Evolutionary conservation across 2,888 invertebrate species (phyloP).

Genomic region (Apodemia hepburni): DNA sequence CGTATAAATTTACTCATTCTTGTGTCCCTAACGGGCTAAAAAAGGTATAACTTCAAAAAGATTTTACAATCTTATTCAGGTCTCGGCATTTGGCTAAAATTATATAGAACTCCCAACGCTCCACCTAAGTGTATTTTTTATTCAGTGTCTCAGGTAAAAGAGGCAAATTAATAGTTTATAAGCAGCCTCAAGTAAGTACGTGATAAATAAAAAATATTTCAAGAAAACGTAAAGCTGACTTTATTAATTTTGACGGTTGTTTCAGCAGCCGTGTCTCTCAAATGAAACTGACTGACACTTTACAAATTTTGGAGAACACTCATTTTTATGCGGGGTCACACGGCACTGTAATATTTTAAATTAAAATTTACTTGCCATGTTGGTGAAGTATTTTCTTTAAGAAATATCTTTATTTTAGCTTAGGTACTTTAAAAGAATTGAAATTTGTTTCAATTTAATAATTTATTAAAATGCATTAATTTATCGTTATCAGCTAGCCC

Average conservation of each 20-base stretch:
- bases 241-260: conserved; percentile 10
- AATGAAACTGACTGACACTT: background rate
- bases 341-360: conserved; percentile 13
- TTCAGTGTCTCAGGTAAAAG: background rate
- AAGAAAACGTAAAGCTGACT: background rate
- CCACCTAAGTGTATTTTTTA: background rate
- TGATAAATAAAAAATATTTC: background rate
- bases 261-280: background rate
- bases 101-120: too few relatives aligned
- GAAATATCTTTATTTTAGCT: conserved; percentile 1
- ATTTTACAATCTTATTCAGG: too few relatives aligned
- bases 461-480: too few relatives aligned
- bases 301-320: conserved; percentile 12
- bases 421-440: too few relatives aligned
- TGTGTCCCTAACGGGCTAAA: too few relatives aligned
- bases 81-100: too few relatives aligned
- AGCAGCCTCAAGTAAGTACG: background rate
- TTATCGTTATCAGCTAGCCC: too few relatives aligned
- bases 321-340: conserved; percentile 11
- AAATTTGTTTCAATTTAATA: too few relatives aligned
- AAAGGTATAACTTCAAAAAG: too few relatives aligned
- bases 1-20: too few relatives aligned
- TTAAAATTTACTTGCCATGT: conserved; percentile 3
- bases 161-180: background rate
- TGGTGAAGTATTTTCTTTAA: conserved; percentile 2